phyloP scores from a whole-genome alignment of 2,113 vertebrate genomes.

The Perca fluviatilis region DNA sequence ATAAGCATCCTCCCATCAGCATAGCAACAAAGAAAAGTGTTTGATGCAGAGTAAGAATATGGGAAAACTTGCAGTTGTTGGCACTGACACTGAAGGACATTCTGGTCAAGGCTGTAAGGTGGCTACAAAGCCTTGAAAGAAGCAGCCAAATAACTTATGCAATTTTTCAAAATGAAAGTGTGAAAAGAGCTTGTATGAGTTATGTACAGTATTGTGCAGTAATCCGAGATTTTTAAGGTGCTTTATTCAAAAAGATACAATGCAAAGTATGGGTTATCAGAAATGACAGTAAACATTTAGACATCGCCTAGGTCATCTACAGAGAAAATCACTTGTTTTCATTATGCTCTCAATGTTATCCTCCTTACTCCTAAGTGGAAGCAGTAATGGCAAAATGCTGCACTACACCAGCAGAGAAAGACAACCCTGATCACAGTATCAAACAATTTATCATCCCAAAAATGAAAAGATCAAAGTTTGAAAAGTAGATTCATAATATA shows the following conservation, averaged over 20 bases:
- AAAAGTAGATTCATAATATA: conserved; percentile 29
- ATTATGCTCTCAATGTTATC: conserved; percentile 13
- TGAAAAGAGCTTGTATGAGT: not conserved
- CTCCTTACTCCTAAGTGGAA: not conserved
- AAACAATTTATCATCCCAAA: conserved; percentile 43
- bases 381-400: not conserved
- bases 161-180: not conserved
- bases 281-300: not conserved
- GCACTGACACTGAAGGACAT: conserved; percentile 18
- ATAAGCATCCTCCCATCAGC: conserved; percentile 50
- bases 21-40: conserved; percentile 37
- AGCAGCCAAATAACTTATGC: not conserved
- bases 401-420: not conserved
- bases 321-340: not conserved
- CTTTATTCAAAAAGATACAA: not conserved
- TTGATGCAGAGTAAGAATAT: conserved; percentile 31
- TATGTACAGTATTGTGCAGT: not conserved
- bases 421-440: conserved; percentile 18
- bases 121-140: not conserved
- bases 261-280: not conserved
- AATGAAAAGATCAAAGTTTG: conserved; percentile 40
- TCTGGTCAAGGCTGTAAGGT: not conserved
- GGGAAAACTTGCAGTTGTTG: conserved; percentile 18
- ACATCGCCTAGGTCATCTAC: not conserved
- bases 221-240: not conserved